Evolutionary conservation across 2,797 vertebrate genomes (phyloP), one percentile per base, ranked within the genome.

Genomic region (Dendrocincla tyrannina): DNA sequence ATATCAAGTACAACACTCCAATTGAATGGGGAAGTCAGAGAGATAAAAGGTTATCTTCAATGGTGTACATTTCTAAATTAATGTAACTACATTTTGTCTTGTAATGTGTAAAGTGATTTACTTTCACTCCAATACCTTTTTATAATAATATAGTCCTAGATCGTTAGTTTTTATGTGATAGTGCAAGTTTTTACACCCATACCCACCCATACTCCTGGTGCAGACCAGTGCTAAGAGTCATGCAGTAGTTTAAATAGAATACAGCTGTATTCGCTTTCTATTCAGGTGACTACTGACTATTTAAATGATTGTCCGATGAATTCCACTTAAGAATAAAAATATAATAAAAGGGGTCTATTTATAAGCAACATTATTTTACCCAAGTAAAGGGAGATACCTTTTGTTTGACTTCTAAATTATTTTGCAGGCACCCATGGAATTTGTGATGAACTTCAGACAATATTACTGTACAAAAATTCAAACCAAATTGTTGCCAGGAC

Each of bases 321-420:
- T 63, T 73, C 25, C 6, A 66, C 23, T 56, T 47, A 30, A 9
- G 5, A 94, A 68, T 10, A 76, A 3, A 15, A 62, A 24, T 9
- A 25, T 56, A 4, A 13, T 41, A 58, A 88, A 85, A 78, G 5
- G 6, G 2, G 49, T 22, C 7, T 70, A 46, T 67, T 58, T 68
- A 42, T 75, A 62, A 72, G 8, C 22, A 75, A n/a, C n/a, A 23
- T 2, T 7, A 25, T 53, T 14, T 20, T 81, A 84, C 7, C 24
- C 17, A 81, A 44, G 13, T 9, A 68, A 16, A 46, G 4, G 5
- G 3, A 1, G 0, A 53, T 13, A 81, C 1, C 2, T 17, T 77
- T 86, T 39, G 2, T 37, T 64, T 46, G 23, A 35, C 23, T 72
- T 39, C 17, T 63, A 35, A 81, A 63, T 42, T 75, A 35, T 73